These are phyloP conservation scores for Lepidurus arcticus DNA, from an alignment of 1,140 invertebrate genomes.

Conservation along the genomic window DNA sequence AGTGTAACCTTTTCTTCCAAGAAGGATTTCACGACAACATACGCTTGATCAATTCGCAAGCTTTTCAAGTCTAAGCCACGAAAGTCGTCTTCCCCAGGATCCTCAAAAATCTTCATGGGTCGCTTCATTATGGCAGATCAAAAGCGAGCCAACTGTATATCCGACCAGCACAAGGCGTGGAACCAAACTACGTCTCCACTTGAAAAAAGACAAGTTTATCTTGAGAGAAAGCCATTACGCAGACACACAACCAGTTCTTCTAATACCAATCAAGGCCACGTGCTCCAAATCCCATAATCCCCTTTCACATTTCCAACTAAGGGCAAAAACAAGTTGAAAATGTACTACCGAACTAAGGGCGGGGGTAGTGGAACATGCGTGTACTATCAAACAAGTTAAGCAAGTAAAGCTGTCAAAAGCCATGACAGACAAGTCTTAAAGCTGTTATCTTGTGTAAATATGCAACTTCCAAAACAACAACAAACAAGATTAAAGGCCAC, in stretches of 20 bases:
- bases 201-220: not conserved
- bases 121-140: not conserved
- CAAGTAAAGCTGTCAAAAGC: too few relatives aligned
- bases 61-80: conserved; percentile 38
- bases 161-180: not conserved
- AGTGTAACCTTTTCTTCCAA: conserved; percentile 35
- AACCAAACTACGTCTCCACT: not conserved
- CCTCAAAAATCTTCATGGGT: conserved; percentile 38
- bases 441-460: too few relatives aligned
- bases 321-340: not conserved
- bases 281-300: not conserved
- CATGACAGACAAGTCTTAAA: too few relatives aligned
- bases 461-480: too few relatives aligned
- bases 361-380: not conserved
- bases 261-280: not conserved
- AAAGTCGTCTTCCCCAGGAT: conserved; percentile 39
- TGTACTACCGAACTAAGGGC: not conserved
- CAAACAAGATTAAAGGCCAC: too few relatives aligned
- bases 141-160: not conserved
- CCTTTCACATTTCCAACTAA: not conserved
- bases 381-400: too few relatives aligned
- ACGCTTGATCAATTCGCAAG: conserved; percentile 42
- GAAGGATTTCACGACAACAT: conserved; percentile 39
- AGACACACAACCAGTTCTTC: not conserved
- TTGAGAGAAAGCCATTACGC: not conserved